A percentile compares a stretch with the other conserved stretches of the same genome.
These are phyloP conservation scores for Tethya wilhelma DNA, from an alignment of 37 sponge, comb jelly and placozoan genomes.

Conservation along the genomic window DNA sequence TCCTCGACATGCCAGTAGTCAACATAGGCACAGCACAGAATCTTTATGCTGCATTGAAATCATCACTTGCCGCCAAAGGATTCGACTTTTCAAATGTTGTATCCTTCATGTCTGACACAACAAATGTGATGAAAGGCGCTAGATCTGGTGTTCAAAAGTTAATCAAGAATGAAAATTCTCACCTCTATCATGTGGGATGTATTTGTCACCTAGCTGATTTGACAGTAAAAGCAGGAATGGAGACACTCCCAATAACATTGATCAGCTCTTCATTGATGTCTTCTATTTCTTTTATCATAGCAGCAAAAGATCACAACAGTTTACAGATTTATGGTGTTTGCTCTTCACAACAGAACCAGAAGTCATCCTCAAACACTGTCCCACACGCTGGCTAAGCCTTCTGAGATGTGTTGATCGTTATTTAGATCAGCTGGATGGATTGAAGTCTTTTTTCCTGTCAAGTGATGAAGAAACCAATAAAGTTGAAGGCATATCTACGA, in stretches of 20 bases:
- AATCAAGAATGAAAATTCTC: slow-evolving; percentile 8
- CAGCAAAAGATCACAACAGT: slow-evolving; percentile 58
- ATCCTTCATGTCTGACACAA: no score
- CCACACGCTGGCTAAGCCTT: slow-evolving; percentile 67
- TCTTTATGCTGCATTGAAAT: slow-evolving; percentile 45
- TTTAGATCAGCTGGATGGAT: slow-evolving; percentile 30
- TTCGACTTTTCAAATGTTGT: slow-evolving; percentile 18
- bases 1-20: slow-evolving; percentile 54
- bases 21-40: slow-evolving; percentile 50
- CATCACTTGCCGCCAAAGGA: slow-evolving; percentile 21
- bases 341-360: slow-evolving; percentile 43
- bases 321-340: slow-evolving; percentile 41
- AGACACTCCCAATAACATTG: slow-evolving; percentile 5
- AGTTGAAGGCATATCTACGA: neutral
- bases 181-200: slow-evolving; percentile 25
- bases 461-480: slow-evolving; percentile 48
- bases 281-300: slow-evolving; percentile 54
- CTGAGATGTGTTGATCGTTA: slow-evolving; percentile 47
- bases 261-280: slow-evolving; percentile 35
- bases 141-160: slow-evolving; percentile 43
- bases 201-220: slow-evolving; percentile 48
- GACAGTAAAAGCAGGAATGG: neutral
- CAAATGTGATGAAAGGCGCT: slow-evolving; percentile 48
- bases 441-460: slow-evolving; percentile 36
- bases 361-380: slow-evolving; percentile 56